Conservation (phyloP, 2,113 vertebrate species). For the Bos taurus region ARS-UCD2.0 NC_037347.1:41087001-41087500, state of each 20-base stretch:
- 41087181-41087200: not conserved
- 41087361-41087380: not conserved
- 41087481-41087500: not conserved
- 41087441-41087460: not conserved
- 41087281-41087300: not conserved
- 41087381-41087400: not conserved
- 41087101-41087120: constrained; percentile 11
- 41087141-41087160: not conserved
- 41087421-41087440: not conserved
- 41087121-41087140: not conserved
- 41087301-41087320: not conserved
- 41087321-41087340: not conserved
- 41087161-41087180: not conserved
- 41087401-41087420: not conserved
- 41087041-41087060: constrained; percentile 93
- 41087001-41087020: constrained; percentile 88
- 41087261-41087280: not conserved
- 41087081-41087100: constrained; percentile 90
- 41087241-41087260: not conserved
- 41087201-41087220: not conserved
- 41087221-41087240: not conserved
- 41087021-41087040: constrained; percentile 97
- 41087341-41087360: not conserved
- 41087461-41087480: not conserved
- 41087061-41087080: constrained; percentile 96